These are phyloP conservation scores for Monopis laevigella DNA, from an alignment of 2,888 invertebrate genomes.

Conservation along the genomic window DNA sequence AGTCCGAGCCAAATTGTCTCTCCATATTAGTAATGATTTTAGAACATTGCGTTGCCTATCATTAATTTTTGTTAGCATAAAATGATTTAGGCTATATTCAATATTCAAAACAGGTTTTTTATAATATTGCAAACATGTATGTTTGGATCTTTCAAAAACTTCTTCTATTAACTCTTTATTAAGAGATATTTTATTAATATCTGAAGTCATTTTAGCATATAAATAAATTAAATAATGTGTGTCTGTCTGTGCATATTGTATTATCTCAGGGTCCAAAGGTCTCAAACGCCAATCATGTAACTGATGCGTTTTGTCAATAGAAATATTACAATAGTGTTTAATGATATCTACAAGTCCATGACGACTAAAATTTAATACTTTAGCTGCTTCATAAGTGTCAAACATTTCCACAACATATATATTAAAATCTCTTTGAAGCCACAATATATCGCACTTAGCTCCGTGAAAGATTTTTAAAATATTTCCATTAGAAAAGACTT, in stretches of 20 bases:
- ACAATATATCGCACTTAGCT: constrained; percentile 84
- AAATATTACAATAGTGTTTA: constrained; percentile 78
- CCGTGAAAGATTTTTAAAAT: constrained; percentile 96
- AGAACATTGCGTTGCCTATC: no score
- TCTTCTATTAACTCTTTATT: not conserved
- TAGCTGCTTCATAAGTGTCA: constrained; percentile 92
- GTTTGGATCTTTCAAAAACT: not conserved
- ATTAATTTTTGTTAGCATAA: not conserved
- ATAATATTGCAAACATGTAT: no score
- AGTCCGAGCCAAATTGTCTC: constrained; percentile 19
- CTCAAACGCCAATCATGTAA: constrained; percentile 94
- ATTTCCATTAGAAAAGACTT: constrained; percentile 88
- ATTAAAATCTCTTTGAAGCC: constrained; percentile 96
- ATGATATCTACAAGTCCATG: constrained; percentile 83
- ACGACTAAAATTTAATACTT: constrained; percentile 73
- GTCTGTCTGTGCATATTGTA: constrained; percentile 90
- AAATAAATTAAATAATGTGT: constrained; percentile 95
- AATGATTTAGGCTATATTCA: no score
- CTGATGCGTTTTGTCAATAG: constrained; percentile 88
- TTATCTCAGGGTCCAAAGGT: constrained; percentile 83
- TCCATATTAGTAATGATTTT: not conserved
- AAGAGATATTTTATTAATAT: not conserved
- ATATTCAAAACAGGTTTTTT: no score
- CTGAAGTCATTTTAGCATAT: not conserved
- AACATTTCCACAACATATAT: constrained; percentile 97